phyloP scores from a whole-genome alignment of 2,888 invertebrate species.

The Plebejus melissa region DNA sequence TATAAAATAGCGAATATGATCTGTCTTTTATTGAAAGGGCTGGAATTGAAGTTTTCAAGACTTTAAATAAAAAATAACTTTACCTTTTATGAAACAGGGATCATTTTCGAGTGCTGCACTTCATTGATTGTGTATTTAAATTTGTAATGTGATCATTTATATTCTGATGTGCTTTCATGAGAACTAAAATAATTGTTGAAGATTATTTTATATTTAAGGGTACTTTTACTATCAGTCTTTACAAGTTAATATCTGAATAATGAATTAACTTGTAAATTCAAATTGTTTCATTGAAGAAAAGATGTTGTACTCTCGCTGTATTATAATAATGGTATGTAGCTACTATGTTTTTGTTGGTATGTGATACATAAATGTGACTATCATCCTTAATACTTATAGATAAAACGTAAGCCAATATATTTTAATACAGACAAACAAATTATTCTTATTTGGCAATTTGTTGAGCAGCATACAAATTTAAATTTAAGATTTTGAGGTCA shows the following conservation, averaged over 20 bases:
- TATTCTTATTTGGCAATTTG: not conserved
- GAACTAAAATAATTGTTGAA: conserved; percentile 78
- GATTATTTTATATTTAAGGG: conserved; percentile 35
- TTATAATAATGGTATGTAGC: not conserved
- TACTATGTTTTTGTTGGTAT: not conserved
- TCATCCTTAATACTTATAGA: too few relatives aligned
- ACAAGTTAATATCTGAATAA: conserved; percentile 8
- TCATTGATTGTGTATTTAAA: conserved; percentile 19
- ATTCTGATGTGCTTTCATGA: conserved; percentile 72
- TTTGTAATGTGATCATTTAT: conserved; percentile 51
- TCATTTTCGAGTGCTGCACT: not conserved
- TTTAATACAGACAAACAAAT: not conserved
- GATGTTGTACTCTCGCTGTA: not conserved
- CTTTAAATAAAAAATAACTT: conserved; percentile 4
- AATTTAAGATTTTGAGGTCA: not conserved
- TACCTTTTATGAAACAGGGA: not conserved
- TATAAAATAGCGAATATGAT: conserved; percentile 23
- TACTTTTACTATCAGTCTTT: conserved; percentile 17
- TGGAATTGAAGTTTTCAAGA: not conserved
- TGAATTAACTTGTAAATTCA: conserved; percentile 8
- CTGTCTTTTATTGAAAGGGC: conserved; percentile 16
- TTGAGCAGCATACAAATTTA: not conserved
- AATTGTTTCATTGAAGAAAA: not conserved
- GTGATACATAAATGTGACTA: not conserved
- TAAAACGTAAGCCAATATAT: not conserved